Conservation (phyloP, 2,888 invertebrate species). For the Rhagonycha fulva region DNA sequence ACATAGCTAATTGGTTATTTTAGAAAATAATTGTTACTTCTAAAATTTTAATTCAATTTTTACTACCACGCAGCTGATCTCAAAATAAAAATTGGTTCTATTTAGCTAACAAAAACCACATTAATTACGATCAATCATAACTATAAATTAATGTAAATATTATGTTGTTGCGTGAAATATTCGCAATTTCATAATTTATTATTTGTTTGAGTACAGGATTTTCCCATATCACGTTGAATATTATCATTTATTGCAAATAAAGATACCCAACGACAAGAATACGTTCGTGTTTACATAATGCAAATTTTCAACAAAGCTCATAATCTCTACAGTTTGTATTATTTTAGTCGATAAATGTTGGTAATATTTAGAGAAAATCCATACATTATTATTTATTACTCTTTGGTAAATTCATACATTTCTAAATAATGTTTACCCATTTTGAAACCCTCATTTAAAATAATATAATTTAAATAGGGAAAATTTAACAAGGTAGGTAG, state of each 20-base stretch:
- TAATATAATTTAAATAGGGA: not conserved
- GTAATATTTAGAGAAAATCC: not conserved
- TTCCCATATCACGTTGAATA: not conserved
- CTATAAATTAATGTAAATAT: not conserved
- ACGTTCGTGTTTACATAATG: not conserved
- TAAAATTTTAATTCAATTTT: too few relatives aligned
- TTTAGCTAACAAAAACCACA: too few relatives aligned
- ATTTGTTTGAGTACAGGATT: not conserved
- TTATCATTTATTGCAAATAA: not conserved
- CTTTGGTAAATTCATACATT: not conserved
- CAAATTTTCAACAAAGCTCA: slow-evolving; percentile 2
- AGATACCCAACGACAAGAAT: not conserved
- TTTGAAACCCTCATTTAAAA: not conserved
- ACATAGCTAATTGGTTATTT: not conserved
- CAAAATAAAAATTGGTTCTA: too few relatives aligned
- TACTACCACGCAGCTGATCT: too few relatives aligned
- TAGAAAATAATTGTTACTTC: too few relatives aligned
- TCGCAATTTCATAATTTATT: not conserved
- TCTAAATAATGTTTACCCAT: not conserved
- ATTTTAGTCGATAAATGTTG: not conserved
- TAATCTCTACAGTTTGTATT: not conserved
- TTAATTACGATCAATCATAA: not conserved
- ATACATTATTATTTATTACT: not conserved
- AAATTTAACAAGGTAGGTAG: not conserved
- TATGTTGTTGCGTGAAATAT: not conserved